These are phyloP conservation scores for Plectus sambesii DNA, from an alignment of 1,140 invertebrate genomes.

Conservation along the genomic window DNA sequence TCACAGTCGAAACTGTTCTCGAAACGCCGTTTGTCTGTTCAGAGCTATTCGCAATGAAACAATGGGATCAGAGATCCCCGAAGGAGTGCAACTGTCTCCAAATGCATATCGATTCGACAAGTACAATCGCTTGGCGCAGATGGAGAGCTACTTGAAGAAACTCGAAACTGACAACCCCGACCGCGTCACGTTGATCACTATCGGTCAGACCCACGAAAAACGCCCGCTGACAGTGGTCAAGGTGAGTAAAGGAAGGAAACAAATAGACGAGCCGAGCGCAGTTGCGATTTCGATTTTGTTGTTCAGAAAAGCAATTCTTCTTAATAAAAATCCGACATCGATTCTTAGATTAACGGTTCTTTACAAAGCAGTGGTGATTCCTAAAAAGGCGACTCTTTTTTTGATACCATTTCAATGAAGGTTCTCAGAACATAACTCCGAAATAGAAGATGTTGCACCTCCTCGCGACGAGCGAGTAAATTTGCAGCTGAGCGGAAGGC, in stretches of 20 bases:
- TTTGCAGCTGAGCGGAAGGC: slow-evolving; percentile 41
- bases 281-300: too few species aligned
- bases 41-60: slow-evolving; percentile 33
- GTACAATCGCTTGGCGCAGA: slow-evolving; percentile 30
- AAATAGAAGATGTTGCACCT: background rate
- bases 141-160: slow-evolving; percentile 31
- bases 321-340: too few species aligned
- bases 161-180: slow-evolving; percentile 33
- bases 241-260: slow-evolving; percentile 33
- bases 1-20: slow-evolving; percentile 1
- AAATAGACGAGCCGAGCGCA: slow-evolving; percentile 1
- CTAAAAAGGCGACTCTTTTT: background rate
- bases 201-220: slow-evolving; percentile 42
- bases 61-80: slow-evolving; percentile 3
- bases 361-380: slow-evolving; percentile 3
- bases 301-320: too few species aligned
- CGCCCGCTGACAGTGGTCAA: slow-evolving; percentile 36
- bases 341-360: slow-evolving; percentile 1
- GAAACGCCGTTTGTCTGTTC: too few species aligned
- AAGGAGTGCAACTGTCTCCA: background rate
- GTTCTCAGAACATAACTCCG: slow-evolving; percentile 21
- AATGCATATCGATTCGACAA: slow-evolving; percentile 23
- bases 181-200: slow-evolving; percentile 38
- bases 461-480: too few species aligned
- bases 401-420: slow-evolving; percentile 2